These are phyloP conservation scores for Drosophila kikkawai DNA, from an alignment of 1,140 invertebrate species.

Conservation along the genomic window DNA sequence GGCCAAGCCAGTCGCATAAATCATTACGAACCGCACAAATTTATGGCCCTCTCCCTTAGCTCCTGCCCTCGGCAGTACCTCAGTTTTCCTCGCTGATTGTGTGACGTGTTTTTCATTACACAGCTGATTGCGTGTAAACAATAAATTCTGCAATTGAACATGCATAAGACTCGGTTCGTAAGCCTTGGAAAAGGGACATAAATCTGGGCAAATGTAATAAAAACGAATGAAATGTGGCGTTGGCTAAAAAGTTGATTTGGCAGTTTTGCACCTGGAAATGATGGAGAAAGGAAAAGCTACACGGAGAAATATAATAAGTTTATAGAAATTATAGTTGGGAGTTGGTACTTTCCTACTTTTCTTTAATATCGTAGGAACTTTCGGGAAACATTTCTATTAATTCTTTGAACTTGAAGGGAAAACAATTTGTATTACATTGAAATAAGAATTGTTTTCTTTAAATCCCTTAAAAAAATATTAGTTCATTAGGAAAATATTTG, in stretches of 20 bases:
- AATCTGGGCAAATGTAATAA: conserved; percentile 17
- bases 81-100: conserved; percentile 47
- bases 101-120: conserved; percentile 67
- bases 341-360: too few species aligned
- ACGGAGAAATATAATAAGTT: not conserved
- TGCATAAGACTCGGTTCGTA: conserved; percentile 35
- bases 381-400: too few species aligned
- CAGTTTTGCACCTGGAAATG: conserved; percentile 5
- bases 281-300: not conserved
- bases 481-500: not conserved
- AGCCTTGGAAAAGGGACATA: conserved; percentile 22
- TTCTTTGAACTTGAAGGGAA: too few species aligned
- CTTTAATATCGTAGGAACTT: too few species aligned
- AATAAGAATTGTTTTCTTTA: too few species aligned
- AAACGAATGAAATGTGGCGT: not conserved
- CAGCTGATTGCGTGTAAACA: conserved; percentile 77
- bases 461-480: too few species aligned
- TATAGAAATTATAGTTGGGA: not conserved
- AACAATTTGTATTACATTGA: too few species aligned
- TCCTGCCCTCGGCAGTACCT: conserved; percentile 1
- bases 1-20: conserved; percentile 63
- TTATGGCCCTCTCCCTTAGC: conserved; percentile 52
- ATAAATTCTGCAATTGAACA: conserved; percentile 67
- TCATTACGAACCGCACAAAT: conserved; percentile 67
- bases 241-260: conserved; percentile 8